A percentile compares a stretch with the other conserved stretches of the same genome.
Evolutionary conservation across 2,888 invertebrate genomes (phyloP).

Genomic region (Agriopis marginaria): DNA sequence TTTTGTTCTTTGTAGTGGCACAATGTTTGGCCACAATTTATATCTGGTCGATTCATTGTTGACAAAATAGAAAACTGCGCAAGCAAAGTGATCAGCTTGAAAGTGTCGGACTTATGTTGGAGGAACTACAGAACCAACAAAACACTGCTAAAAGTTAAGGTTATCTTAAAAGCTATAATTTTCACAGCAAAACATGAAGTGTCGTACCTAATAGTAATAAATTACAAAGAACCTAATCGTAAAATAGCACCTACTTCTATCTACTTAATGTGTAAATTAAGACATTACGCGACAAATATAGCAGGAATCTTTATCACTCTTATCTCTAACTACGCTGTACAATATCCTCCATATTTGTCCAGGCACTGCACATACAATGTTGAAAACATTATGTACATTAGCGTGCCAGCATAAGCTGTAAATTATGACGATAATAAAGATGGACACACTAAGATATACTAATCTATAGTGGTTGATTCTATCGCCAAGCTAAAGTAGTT

Average conservation of each 20-base stretch:
- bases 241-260: neutral
- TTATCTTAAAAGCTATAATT: too few relatives aligned
- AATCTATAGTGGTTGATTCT: slow-evolving; percentile 36
- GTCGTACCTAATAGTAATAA: neutral
- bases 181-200: neutral
- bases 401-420: slow-evolving; percentile 30
- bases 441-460: slow-evolving; percentile 36
- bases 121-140: too few relatives aligned
- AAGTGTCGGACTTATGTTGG: too few relatives aligned
- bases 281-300: slow-evolving; percentile 32
- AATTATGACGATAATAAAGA: slow-evolving; percentile 39
- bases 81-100: too few relatives aligned
- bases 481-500: slow-evolving; percentile 37
- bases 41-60: too few relatives aligned
- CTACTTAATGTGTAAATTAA: slow-evolving; percentile 27
- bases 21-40: too few relatives aligned
- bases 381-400: slow-evolving; percentile 38
- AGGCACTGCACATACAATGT: slow-evolving; percentile 26
- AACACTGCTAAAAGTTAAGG: too few relatives aligned
- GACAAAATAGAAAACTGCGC: too few relatives aligned
- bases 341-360: slow-evolving; percentile 31
- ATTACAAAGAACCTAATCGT: neutral
- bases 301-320: slow-evolving; percentile 27
- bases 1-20: too few relatives aligned
- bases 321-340: slow-evolving; percentile 33